phyloP scores from a whole-genome alignment of 92 coral and sea anemone genomes.

The Zoanthus sansibaricus region DNA sequence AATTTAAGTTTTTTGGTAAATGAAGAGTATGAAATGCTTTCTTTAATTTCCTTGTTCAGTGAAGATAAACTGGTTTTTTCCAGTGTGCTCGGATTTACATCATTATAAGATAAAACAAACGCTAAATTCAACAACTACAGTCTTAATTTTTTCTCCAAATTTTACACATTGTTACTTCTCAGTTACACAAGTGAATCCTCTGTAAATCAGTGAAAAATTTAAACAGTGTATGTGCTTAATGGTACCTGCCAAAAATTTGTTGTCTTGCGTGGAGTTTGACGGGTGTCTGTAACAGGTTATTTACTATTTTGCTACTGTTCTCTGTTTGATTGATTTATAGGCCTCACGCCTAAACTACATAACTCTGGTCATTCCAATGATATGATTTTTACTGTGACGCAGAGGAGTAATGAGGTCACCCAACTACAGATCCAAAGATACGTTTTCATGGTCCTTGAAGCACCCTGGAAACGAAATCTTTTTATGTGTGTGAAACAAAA shows the following conservation, averaged over 20 bases:
- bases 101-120: too few species aligned
- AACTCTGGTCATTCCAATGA: constrained; percentile 4
- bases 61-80: too few species aligned
- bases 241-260: constrained; percentile 12
- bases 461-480: not conserved
- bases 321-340: constrained; percentile 1
- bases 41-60: too few species aligned
- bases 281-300: constrained; percentile 17
- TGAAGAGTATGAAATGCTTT: too few species aligned
- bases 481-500: not conserved
- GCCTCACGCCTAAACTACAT: not conserved
- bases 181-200: too few species aligned
- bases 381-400: constrained; percentile 9
- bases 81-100: too few species aligned
- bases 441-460: not conserved
- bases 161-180: too few species aligned
- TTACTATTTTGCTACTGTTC: not conserved
- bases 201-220: not conserved
- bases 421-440: not conserved
- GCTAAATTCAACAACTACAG: too few species aligned
- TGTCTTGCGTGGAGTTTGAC: not conserved
- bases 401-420: constrained; percentile 29
- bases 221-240: constrained; percentile 3
- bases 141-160: too few species aligned
- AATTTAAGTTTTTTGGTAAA: too few species aligned